A percentile compares a stretch with the other conserved stretches of the same genome.
Evolutionary conservation across 2,113 vertebrate species (phyloP).

Genomic region (Cephalopholis sonnerati): DNA sequence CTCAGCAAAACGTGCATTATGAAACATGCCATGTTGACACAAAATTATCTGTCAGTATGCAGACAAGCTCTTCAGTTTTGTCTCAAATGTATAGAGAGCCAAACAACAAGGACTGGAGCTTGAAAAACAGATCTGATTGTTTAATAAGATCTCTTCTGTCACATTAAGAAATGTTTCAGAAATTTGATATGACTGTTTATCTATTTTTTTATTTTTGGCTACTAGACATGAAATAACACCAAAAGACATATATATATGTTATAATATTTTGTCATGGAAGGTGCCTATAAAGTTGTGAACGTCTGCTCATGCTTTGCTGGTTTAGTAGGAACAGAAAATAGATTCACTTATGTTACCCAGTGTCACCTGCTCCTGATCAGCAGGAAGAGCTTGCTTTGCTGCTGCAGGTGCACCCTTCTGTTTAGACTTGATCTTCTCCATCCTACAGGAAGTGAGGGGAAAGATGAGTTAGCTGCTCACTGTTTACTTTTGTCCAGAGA

Average conservation of each 20-base stretch:
- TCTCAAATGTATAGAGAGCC: neutral
- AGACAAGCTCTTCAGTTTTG: neutral
- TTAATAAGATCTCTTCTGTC: neutral
- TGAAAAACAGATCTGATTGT: neutral
- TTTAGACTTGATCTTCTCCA: slow-evolving; percentile 86
- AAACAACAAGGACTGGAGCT: neutral
- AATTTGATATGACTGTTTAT: neutral
- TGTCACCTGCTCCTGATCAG: slow-evolving; percentile 41
- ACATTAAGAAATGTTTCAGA: neutral
- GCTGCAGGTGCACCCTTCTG: slow-evolving; percentile 70
- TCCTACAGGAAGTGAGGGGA: slow-evolving; percentile 70
- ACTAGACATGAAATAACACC: too few relatives aligned
- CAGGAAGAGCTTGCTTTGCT: slow-evolving; percentile 27
- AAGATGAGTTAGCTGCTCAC: neutral
- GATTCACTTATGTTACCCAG: slow-evolving; percentile 60
- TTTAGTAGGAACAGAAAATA: slow-evolving; percentile 25
- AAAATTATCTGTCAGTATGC: neutral
- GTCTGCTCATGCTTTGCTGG: neutral
- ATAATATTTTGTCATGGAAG: too few relatives aligned
- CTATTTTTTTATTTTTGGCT: too few relatives aligned
- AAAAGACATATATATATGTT: too few relatives aligned
- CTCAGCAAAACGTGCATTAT: neutral
- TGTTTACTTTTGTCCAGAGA: neutral
- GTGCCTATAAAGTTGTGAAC: neutral
- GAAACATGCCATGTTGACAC: neutral